These are phyloP conservation scores for Clarias macrocephalus DNA, from an alignment of 2,113 vertebrate genomes.

Conservation along the genomic window DNA sequence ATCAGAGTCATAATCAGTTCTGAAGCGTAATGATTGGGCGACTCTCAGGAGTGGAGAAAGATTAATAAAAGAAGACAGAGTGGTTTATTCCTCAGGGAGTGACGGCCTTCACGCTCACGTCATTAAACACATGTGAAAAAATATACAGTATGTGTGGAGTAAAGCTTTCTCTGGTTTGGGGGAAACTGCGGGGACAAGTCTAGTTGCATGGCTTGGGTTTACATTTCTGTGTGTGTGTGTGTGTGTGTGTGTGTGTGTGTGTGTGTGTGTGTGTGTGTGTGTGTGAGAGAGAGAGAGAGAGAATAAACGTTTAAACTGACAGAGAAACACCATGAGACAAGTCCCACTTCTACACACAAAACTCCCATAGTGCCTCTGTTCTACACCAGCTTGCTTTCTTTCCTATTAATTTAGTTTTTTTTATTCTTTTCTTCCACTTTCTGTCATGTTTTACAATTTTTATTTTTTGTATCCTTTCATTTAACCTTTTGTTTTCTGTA, in stretches of 20 bases:
- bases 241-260: neutral
- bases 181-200: slow-evolving; percentile 68
- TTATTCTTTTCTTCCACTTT: neutral
- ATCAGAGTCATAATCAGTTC: slow-evolving; percentile 65
- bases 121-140: slow-evolving; percentile 66
- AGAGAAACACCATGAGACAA: neutral
- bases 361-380: neutral
- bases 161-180: slow-evolving; percentile 61
- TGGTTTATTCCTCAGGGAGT: slow-evolving; percentile 67
- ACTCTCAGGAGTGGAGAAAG: slow-evolving; percentile 67
- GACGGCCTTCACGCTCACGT: slow-evolving; percentile 63
- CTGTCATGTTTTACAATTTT: neutral
- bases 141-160: slow-evolving; percentile 63
- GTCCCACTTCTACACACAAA: neutral
- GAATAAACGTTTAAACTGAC: neutral
- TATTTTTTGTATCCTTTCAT: neutral
- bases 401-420: neutral
- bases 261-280: neutral
- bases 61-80: slow-evolving; percentile 78
- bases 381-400: neutral
- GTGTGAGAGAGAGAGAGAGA: too few species aligned
- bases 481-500: neutral
- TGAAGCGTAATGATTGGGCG: slow-evolving; percentile 70
- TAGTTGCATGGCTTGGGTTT: slow-evolving; percentile 70
- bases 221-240: slow-evolving; percentile 61